phyloP scores from a whole-genome alignment of 2,113 vertebrate species.

The Pantherophis guttatus region DNA sequence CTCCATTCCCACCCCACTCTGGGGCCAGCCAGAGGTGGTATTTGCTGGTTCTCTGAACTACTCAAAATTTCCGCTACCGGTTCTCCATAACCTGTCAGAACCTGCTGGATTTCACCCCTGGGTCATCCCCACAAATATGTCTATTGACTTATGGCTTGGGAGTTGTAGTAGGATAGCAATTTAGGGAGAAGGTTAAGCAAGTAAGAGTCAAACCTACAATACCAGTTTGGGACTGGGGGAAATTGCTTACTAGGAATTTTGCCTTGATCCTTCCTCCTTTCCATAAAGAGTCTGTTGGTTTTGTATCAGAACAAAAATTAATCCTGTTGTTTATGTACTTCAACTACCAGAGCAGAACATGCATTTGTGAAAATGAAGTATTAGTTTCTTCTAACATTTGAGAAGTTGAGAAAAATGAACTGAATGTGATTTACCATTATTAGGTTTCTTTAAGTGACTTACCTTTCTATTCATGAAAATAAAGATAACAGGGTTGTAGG shows the following conservation, averaged over 20 bases:
- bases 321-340: not conserved
- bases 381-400: not conserved
- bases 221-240: not conserved
- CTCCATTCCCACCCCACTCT: too few relatives aligned
- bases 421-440: not conserved
- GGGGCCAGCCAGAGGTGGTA: too few relatives aligned
- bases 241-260: not conserved
- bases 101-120: not conserved
- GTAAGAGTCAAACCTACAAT: not conserved
- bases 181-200: not conserved
- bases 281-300: not conserved
- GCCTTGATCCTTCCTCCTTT: not conserved
- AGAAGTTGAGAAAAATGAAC: not conserved
- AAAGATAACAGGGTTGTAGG: slow-evolving; percentile 89
- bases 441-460: slow-evolving; percentile 24
- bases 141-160: not conserved
- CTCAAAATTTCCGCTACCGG: too few relatives aligned
- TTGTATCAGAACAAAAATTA: not conserved
- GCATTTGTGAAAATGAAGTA: not conserved
- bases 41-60: too few relatives aligned
- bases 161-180: not conserved
- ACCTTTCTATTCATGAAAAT: slow-evolving; percentile 93
- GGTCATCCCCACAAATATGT: not conserved
- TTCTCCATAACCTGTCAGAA: too few relatives aligned
- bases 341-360: not conserved